Evolutionary conservation across 2,797 vertebrate species (phyloP).

Genomic region (Distichodus sexfasciatus): DNA sequence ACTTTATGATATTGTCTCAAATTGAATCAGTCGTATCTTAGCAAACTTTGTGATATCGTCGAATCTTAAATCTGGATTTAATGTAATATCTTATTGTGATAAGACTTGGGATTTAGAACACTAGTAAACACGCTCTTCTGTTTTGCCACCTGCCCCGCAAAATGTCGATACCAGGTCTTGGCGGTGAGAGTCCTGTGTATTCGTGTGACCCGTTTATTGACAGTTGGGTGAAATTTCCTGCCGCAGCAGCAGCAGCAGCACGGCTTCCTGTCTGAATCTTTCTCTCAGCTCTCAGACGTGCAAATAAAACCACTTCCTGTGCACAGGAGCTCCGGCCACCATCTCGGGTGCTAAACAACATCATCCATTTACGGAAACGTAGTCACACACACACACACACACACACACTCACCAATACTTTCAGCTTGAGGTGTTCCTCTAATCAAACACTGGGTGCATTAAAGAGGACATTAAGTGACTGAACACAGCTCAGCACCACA

Average conservation of each 20-base stretch:
- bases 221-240: slow-evolving; percentile 70
- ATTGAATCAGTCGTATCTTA: too few species aligned
- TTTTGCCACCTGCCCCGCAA: too few species aligned
- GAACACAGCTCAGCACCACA: too few species aligned
- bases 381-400: slow-evolving; percentile 34
- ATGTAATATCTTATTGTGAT: too few species aligned
- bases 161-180: background rate
- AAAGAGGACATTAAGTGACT: too few species aligned
- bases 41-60: too few species aligned
- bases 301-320: slow-evolving; percentile 74
- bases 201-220: slow-evolving; percentile 52
- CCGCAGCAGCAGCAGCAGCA: slow-evolving; percentile 40
- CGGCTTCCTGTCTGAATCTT: slow-evolving; percentile 59
- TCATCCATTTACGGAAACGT: background rate
- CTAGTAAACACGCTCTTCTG: too few species aligned
- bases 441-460: too few species aligned
- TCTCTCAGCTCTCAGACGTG: slow-evolving; percentile 31
- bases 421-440: background rate
- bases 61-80: too few species aligned
- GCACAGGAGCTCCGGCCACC: background rate
- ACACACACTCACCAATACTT: slow-evolving; percentile 35
- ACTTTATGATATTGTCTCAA: too few species aligned
- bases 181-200: slow-evolving; percentile 18
- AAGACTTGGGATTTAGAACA: too few species aligned
- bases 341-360: background rate